Evolutionary conservation across 1,140 invertebrate species (phyloP), one percentile per base, ranked within the genome.

Genomic region (Araneus ventricosus): DNA sequence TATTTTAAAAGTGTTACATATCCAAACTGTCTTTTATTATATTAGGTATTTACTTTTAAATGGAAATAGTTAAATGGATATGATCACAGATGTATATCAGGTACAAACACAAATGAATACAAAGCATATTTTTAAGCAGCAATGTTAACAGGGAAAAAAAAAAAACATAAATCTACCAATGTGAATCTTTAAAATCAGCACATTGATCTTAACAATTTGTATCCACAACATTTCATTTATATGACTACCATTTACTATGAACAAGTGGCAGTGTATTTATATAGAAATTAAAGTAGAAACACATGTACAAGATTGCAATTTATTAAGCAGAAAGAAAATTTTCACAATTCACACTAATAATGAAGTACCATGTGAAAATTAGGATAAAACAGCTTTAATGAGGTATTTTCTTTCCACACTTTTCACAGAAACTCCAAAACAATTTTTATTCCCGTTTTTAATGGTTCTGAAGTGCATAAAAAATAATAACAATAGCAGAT

Each of bases 91-190:
- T 82, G 80, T 82, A 82, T 45, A 27, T 82, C 80, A 82, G 80
- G 80, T 82, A 82, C 80, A 52, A 82, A 82, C 80, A 82, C 80
- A 82, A 82, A 82, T 52, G 41, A 52, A 24, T 45, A 82, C n/a
- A 45, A 4, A 52, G 24, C 39, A 82, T 41, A 82, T 30, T 82
- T 82, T 82, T 82, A 75, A 75, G 70, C 27, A 75, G 4, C 37
- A 75, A 20, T 34, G 3, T 27, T 30, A 75, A 30, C 70, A 20
- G 37, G 5, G 30, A 45, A 41, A 41, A 4, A 41, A 41, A 4
- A 41, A 52, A 52, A 52, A 52, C n/a, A n/a, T n/a, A n/a, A n/a
- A 52, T 14, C 10, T 52, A 17, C 45, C 45, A 17, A 52, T 52
- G 10, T 20, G 24, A 63, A n/a, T 24, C 6, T 63, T 24, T n/a